Evolutionary conservation across 64 coral and sea anemone species (phyloP).

Genomic region (Stylophora pistillata): DNA sequence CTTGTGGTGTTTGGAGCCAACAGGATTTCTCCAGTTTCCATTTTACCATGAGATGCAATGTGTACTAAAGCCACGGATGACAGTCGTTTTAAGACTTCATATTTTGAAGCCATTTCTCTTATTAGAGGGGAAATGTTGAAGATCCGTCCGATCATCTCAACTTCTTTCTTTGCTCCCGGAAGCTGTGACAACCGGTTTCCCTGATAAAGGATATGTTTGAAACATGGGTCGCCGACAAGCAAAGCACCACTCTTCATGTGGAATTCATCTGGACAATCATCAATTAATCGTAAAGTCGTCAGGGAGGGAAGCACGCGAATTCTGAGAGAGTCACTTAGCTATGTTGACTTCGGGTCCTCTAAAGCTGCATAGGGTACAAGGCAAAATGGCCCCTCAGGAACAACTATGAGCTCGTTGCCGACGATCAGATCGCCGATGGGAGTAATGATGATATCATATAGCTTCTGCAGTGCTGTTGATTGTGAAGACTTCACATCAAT

Average conservation of each 20-base stretch:
- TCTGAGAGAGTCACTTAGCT: conserved; percentile 10
- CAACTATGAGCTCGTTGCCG: neutral
- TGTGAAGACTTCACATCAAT: neutral
- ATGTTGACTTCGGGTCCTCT: neutral
- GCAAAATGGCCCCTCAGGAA: neutral
- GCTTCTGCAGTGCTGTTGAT: neutral
- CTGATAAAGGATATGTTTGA: neutral
- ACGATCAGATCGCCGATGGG: neutral
- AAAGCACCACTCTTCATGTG: neutral
- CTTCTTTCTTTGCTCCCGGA: neutral
- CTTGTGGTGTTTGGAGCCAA: neutral
- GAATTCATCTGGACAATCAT: neutral
- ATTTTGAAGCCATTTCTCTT: neutral
- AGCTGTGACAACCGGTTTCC: neutral
- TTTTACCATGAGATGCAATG: too few relatives aligned
- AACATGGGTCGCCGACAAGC: conserved; percentile 5
- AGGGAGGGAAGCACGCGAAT: conserved; percentile 13
- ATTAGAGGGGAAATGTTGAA: neutral
- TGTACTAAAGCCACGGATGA: conserved; percentile 1
- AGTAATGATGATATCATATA: neutral
- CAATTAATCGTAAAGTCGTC: neutral
- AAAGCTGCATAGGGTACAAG: neutral
- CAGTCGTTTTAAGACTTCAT: too few relatives aligned
- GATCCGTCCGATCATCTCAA: too few relatives aligned
- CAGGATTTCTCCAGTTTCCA: neutral